phyloP scores from a whole-genome alignment of 2,888 invertebrate genomes.

The Drosophila basisetae region DNA sequence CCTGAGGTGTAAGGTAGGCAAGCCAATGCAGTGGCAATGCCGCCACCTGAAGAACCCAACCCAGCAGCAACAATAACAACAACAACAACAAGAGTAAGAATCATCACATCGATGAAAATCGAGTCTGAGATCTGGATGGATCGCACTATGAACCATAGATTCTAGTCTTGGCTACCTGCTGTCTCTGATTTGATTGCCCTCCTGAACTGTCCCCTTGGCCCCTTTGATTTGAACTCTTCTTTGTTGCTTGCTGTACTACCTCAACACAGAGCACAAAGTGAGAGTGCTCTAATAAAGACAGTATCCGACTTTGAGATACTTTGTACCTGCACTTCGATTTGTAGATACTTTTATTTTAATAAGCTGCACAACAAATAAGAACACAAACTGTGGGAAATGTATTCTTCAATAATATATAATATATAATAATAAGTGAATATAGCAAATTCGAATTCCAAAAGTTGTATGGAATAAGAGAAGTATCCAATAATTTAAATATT shows the following conservation, averaged over 20 bases:
- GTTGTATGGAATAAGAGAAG: background rate
- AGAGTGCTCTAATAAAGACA: no score
- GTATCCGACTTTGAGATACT: background rate
- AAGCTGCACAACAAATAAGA: background rate
- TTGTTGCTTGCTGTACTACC: slow-evolving; percentile 10
- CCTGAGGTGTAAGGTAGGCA: slow-evolving; percentile 84
- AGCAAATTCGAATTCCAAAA: background rate
- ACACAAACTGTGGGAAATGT: background rate
- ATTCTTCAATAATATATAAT: background rate
- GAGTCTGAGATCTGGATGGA: slow-evolving; percentile 61
- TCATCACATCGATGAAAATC: slow-evolving; percentile 61
- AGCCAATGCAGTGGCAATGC: slow-evolving; percentile 84
- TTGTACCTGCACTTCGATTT: background rate
- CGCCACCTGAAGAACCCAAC: slow-evolving; percentile 63
- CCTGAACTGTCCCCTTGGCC: slow-evolving; percentile 41
- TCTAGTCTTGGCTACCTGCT: slow-evolving; percentile 65
- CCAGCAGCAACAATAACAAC: slow-evolving; percentile 8
- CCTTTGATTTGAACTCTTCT: slow-evolving; percentile 10
- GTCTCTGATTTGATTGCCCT: slow-evolving; percentile 44
- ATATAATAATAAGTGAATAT: background rate
- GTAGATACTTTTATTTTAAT: background rate
- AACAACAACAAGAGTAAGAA: slow-evolving; percentile 22
- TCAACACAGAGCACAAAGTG: background rate
- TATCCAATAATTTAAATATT: fast-evolving
- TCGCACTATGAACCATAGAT: slow-evolving; percentile 31